A percentile compares a stretch with the other conserved stretches of the same genome.
phyloP scores from a whole-genome alignment of 2,797 vertebrate genomes.

The Cryptoprocta ferox region DNA sequence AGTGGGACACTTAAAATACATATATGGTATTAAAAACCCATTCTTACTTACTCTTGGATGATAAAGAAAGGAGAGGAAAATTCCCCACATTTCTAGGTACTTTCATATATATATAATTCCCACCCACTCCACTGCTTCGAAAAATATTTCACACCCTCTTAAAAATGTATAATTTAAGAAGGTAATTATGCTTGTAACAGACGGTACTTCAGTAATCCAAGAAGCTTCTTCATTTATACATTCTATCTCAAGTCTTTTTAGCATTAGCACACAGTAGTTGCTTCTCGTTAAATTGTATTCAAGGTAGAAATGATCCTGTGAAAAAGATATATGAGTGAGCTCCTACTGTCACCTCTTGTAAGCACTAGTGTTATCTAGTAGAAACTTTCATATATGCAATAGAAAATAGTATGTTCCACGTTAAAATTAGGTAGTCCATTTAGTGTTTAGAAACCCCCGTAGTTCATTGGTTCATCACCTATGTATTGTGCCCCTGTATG shows the following conservation, averaged over 20 bases:
- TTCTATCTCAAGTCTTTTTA: constrained; percentile 15
- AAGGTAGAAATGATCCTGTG: constrained; percentile 40
- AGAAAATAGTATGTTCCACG: neutral
- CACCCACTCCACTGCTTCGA: constrained; percentile 59
- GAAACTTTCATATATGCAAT: neutral
- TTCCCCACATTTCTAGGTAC: constrained; percentile 57
- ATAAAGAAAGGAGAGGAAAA: constrained; percentile 54
- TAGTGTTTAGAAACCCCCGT: constrained; percentile 20
- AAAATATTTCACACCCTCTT: constrained; percentile 57
- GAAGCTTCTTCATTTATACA: neutral
- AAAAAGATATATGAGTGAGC: neutral
- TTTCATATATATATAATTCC: neutral
- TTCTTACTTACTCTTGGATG: constrained; percentile 64
- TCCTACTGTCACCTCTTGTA: neutral
- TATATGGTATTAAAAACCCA: constrained; percentile 41
- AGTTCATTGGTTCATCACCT: neutral
- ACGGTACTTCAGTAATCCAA: neutral
- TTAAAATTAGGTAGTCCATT: constrained; percentile 39
- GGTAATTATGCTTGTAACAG: constrained; percentile 29
- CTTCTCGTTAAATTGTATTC: constrained; percentile 47
- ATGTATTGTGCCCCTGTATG: neutral
- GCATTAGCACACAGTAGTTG: neutral
- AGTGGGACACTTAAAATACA: constrained; percentile 26
- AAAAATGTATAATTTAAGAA: constrained; percentile 51
- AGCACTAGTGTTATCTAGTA: constrained; percentile 38